Base-by-base conservation (phyloP, 2,113 vertebrate species). In the Sylvia atricapilla region DNA sequence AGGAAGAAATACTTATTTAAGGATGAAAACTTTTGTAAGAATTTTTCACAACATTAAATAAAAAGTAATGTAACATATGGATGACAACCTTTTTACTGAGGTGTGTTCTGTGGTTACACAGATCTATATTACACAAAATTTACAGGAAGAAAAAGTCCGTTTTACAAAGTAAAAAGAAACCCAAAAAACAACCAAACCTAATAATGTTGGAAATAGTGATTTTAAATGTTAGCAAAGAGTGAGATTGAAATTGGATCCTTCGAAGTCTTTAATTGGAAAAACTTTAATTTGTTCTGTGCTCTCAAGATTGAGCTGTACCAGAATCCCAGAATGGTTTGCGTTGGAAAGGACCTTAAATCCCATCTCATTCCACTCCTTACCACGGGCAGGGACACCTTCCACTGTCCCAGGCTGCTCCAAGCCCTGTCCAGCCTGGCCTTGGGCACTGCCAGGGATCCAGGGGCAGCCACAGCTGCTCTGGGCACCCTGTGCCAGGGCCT, bases 41-140 rank as follows among this genome's bases (percentile, higher is more conserved):
- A 66, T 94, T 94, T 91, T 91, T 94, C 84, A 91, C 84, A 39
- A 75, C 30, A 25, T 63, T 95, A 97, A 98, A 84, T 93, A 96
- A 97, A 98, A 98, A 97, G 96, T 98, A 96, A 91, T 98, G 97
- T 97, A 95, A 96, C 86, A 94, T 97, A 96, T 96, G 63, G 75
- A 74, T 5, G 4, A 33, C 25, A 55, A 60, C 1, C 89, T 93
- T 97, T 72, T 33, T 97, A 31, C 28, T 97, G 97, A 98, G 93
- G 95, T 94, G 96, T 97, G 93, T 98, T 93, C 67, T 58, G 2
- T 55, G 62, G 52, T 24, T 30, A 7, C 25, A 89, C 88, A 96
- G 91, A 95, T 96, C 97, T 97, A 97, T 96, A 97, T 95, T 96
- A 96, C 85, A 94, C 63, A 81, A 31, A 81, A 79, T 37, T 69